Base-by-base conservation (phyloP, 2,797 vertebrate genomes). In the Lindbergichthys nudifrons region DNA sequence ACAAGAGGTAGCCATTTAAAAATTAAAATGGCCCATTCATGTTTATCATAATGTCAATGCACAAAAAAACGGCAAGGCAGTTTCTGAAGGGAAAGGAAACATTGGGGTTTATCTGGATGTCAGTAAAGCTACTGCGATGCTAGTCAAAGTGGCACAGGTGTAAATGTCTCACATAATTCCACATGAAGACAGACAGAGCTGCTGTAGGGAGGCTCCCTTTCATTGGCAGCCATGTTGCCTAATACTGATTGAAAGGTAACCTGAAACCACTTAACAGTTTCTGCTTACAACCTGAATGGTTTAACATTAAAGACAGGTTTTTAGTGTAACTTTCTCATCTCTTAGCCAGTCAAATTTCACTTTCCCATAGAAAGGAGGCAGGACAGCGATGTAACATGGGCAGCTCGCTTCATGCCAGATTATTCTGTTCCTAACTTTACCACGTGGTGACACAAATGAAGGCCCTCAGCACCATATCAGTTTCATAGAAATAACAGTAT, bases 51-150 rank as follows among this genome's bases (percentile, higher is more conserved):
- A 80, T 56, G 54, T 72, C 66, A 81, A 83, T 45, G 70, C 70
- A 91, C 67, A 75, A 75, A 76, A 83, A 65, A 68, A 62, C 77
- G 75, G 67, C 72, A 90, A 91, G 90, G 89, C 90, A 88, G 70
- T 84, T 81, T 74, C 59, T 75, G 62, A 80, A 74, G 63, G 64
- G 66, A 64, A 56, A 80, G 36, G 16, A 62, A 85, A 85, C 75
- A 77, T 30, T 53, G 23, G 61, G 68, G 52, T 79, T 66, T 21
- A 58, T 77, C 51, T 72, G 65, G 54, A 21, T 7, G 42, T 59
- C n/a, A 42, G 60, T 41, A 65, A 63, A 66, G 70, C 70, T 75
- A 74, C 73, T 73, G 60, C 58, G 57, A 75, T 70, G 78, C 5
- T 72, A 71, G 12, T 67, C 45, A 51, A 73, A 56, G 65, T 74